A percentile compares a stretch with the other conserved stretches of the same genome.
Conservation (phyloP, 64 coral and sea anemone species). For the Cladopsammia gracilis region DNA sequence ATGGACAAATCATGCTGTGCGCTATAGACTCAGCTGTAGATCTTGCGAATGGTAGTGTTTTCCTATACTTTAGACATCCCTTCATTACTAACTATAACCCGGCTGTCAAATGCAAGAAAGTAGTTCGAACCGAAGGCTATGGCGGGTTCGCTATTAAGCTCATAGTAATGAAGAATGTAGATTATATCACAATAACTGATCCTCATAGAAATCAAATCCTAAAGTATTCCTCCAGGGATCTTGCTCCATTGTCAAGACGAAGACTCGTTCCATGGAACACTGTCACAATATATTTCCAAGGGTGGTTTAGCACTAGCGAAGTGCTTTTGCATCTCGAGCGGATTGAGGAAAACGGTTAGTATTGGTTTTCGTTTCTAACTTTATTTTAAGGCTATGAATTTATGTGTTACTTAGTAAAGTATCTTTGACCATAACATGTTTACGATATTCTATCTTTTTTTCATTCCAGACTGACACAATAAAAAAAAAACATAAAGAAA, state of each 20-base stretch:
- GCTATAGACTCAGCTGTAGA: neutral
- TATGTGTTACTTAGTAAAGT: too few relatives aligned
- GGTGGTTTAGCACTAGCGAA: constrained; percentile 9
- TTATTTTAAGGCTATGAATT: too few relatives aligned
- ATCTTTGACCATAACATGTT: too few relatives aligned
- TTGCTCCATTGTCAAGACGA: neutral
- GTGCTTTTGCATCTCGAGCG: constrained; percentile 15
- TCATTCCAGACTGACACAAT: too few relatives aligned
- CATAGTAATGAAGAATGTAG: neutral
- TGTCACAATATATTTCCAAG: constrained; percentile 3
- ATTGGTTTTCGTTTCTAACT: neutral
- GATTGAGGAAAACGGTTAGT: constrained; percentile 4
- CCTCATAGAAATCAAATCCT: neutral
- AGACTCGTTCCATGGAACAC: neutral
- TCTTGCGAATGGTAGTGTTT: neutral
- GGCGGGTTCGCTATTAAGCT: neutral
- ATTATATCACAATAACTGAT: neutral
- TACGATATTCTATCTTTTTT: too few relatives aligned
- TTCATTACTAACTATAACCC: neutral
- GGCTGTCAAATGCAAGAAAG: neutral
- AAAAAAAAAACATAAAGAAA: too few relatives aligned
- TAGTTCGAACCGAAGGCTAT: neutral
- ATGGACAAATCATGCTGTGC: constrained; percentile 21
- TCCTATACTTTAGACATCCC: constrained; percentile 12
- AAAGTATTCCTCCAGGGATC: neutral